phyloP scores from a whole-genome alignment of 2,113 vertebrate genomes.

The Mirza zaza region DNA sequence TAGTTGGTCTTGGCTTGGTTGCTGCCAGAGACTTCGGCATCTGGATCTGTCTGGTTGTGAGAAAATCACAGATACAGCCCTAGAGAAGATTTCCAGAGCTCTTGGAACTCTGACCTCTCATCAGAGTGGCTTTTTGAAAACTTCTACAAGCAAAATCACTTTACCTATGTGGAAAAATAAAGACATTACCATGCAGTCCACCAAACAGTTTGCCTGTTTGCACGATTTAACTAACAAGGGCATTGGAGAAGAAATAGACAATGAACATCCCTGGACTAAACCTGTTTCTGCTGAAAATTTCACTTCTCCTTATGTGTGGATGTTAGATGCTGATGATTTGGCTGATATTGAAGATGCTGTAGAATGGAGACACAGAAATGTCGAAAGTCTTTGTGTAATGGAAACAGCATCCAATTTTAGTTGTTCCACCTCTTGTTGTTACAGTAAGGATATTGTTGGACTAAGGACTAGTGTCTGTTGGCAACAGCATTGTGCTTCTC shows the following conservation, averaged over 20 bases:
- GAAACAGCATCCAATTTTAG: conserved; percentile 83
- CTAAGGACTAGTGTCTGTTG: conserved; percentile 91
- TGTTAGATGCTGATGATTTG: conserved; percentile 90
- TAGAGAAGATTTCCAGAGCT: conserved; percentile 92
- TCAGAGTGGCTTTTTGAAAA: conserved; percentile 78
- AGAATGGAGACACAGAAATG: conserved; percentile 89
- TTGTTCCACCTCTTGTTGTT: conserved; percentile 87
- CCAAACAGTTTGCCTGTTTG: conserved; percentile 72
- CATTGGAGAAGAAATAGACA: conserved; percentile 73
- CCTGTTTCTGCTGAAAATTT: conserved; percentile 76
- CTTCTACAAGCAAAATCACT: conserved; percentile 78
- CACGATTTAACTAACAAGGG: conserved; percentile 76
- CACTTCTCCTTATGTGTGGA: conserved; percentile 87
- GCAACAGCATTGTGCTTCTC: conserved; percentile 88
- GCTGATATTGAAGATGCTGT: conserved; percentile 97
- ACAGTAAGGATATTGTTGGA: conserved; percentile 87
- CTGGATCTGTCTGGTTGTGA: conserved; percentile 98
- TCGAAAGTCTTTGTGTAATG: conserved; percentile 84
- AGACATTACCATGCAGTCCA: conserved; percentile 81
- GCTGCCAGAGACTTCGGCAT: conserved; percentile 90
- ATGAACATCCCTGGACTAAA: conserved; percentile 82
- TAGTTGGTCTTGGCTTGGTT: conserved; percentile 92
- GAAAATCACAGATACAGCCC: conserved; percentile 92
- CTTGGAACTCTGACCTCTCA: conserved; percentile 87
- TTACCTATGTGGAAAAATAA: conserved; percentile 82